A percentile compares a stretch with the other conserved stretches of the same genome.
phyloP scores from a whole-genome alignment of 2,113 vertebrate genomes.

The Nycticryphes semicollaris region DNA sequence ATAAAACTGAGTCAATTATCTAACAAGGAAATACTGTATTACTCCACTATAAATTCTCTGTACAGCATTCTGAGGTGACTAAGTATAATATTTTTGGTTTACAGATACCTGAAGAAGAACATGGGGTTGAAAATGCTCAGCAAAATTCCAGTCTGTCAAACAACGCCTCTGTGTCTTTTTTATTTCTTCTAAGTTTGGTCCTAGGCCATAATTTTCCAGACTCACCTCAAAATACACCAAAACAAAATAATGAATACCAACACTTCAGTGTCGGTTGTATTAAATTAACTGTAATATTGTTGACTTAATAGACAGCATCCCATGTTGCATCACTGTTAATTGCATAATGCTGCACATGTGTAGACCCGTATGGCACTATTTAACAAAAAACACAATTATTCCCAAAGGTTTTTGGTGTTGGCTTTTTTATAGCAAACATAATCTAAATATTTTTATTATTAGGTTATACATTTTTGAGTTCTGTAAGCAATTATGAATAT shows the following conservation, averaged over 20 bases:
- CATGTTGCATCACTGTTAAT: conserved; percentile 26
- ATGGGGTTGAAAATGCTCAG: conserved; percentile 80
- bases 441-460: conserved; percentile 78
- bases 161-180: conserved; percentile 78
- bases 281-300: conserved; percentile 7
- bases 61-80: not conserved
- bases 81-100: not conserved
- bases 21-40: not conserved
- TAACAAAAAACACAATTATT: conserved; percentile 42
- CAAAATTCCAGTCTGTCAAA: conserved; percentile 83
- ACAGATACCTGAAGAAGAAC: conserved; percentile 86
- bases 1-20: not conserved
- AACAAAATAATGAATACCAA: not conserved
- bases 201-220: not conserved
- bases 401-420: conserved; percentile 57
- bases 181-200: conserved; percentile 72
- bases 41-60: not conserved
- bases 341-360: conserved; percentile 61
- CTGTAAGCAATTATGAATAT: conserved; percentile 75
- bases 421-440: conserved; percentile 64
- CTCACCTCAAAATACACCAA: conserved; percentile 53
- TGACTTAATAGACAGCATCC: not conserved
- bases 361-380: conserved; percentile 63
- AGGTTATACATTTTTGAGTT: conserved; percentile 69
- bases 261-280: conserved; percentile 27